Percentiles rank a stretch among this genome's conserved stretches.
Conservation (phyloP, 2,888 invertebrate genomes). For the Pollenia angustigena region DNA sequence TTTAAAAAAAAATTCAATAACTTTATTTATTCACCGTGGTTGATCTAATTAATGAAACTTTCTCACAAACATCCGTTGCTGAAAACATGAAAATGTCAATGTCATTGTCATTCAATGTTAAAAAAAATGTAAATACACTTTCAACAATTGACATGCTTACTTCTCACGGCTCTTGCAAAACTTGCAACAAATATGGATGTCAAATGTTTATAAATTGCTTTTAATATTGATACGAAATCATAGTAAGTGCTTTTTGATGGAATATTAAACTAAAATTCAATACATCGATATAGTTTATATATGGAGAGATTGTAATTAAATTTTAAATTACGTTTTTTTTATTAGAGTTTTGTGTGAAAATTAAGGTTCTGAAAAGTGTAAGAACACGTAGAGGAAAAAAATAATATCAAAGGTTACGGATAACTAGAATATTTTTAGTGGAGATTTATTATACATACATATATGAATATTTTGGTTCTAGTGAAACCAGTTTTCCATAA, state of each 20-base stretch:
- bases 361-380: no score
- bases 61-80: neutral
- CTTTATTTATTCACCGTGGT: neutral
- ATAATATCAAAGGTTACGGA: no score
- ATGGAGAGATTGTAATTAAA: no score
- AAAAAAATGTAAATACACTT: slow-evolving; percentile 25
- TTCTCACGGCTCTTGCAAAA: neutral
- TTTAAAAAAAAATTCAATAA: neutral
- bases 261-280: neutral
- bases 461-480: no score
- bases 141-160: slow-evolving; percentile 14
- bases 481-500: no score
- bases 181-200: slow-evolving; percentile 25
- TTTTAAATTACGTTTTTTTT: no score
- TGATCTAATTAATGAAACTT: neutral
- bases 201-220: slow-evolving; percentile 24
- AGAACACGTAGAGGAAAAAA: no score
- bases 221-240: slow-evolving; percentile 8
- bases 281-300: neutral
- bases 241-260: slow-evolving; percentile 21
- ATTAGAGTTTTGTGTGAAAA: no score
- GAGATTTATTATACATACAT: no score
- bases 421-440: no score
- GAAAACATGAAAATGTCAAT: slow-evolving; percentile 6
- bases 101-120: slow-evolving; percentile 4